Percentiles rank a stretch among this genome's conserved stretches.
phyloP scores from a whole-genome alignment of 2,113 vertebrate species.

The Callithrix jacchus region DNA sequence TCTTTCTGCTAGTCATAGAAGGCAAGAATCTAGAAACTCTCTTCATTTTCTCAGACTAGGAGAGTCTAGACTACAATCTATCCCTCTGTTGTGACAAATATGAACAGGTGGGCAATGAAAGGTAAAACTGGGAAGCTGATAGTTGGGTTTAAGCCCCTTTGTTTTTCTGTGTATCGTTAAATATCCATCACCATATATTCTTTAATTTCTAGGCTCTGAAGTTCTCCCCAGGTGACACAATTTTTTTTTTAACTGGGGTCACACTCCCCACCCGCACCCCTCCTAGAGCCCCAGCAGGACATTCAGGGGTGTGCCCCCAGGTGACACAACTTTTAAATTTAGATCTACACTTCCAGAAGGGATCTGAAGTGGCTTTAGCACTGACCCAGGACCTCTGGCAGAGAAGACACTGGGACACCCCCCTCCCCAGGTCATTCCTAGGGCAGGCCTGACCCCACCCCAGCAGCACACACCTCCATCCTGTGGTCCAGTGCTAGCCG shows the following conservation, averaged over 20 bases:
- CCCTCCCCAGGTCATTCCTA: not conserved
- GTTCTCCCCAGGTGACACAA: not conserved
- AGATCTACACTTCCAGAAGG: not conserved
- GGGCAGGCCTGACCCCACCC: not conserved
- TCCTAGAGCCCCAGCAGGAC: not conserved
- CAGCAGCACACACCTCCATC: slow-evolving; percentile 87
- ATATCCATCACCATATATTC: not conserved
- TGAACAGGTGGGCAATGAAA: not conserved
- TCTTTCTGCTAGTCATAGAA: not conserved
- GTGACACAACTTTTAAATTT: not conserved
- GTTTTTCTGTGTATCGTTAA: not conserved
- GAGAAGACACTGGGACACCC: not conserved
- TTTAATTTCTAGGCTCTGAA: not conserved
- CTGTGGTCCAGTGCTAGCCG: slow-evolving; percentile 87
- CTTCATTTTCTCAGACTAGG: not conserved
- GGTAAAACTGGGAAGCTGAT: not conserved
- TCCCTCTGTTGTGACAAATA: not conserved
- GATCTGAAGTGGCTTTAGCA: not conserved
- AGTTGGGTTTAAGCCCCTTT: not conserved
- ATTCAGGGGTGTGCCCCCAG: not conserved
- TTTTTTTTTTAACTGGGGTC: too few relatives aligned
- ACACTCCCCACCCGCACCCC: not conserved
- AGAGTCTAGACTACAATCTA: not conserved
- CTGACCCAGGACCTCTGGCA: not conserved
- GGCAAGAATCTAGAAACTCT: not conserved